These are phyloP conservation scores for Thymelicus acteon DNA, from an alignment of 2,888 invertebrate species.

Conservation along the genomic window DNA sequence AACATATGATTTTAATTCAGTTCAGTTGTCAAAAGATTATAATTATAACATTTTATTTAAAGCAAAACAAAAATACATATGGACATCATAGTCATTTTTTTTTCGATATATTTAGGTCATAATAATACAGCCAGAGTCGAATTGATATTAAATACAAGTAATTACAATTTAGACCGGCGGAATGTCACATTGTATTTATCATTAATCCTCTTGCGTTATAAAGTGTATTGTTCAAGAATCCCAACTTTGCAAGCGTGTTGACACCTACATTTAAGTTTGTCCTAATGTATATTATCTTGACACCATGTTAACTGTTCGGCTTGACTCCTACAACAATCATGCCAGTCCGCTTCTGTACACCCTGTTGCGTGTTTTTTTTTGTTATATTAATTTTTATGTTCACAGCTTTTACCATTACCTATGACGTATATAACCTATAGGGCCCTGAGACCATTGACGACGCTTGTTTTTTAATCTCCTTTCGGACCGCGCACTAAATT, in stretches of 20 bases:
- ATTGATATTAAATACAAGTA: too few species aligned
- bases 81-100: not conserved
- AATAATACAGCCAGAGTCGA: too few species aligned
- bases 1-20: too few species aligned
- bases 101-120: too few species aligned
- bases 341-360: constrained; percentile 10
- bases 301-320: constrained; percentile 10
- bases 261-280: not conserved
- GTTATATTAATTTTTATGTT: constrained; percentile 13
- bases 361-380: constrained; percentile 22
- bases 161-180: too few species aligned
- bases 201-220: too few species aligned
- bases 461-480: constrained; percentile 25
- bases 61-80: not conserved
- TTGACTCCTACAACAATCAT: constrained; percentile 5
- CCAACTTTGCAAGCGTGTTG: constrained; percentile 17
- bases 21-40: too few species aligned
- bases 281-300: not conserved
- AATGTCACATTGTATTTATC: too few species aligned
- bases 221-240: too few species aligned
- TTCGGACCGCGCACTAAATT: constrained; percentile 24
- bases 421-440: constrained; percentile 21
- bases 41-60: too few species aligned
- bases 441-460: constrained; percentile 11
- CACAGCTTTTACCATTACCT: constrained; percentile 26